phyloP scores from a whole-genome alignment of 2,113 vertebrate species.

The Cryptotis parvus region DNA sequence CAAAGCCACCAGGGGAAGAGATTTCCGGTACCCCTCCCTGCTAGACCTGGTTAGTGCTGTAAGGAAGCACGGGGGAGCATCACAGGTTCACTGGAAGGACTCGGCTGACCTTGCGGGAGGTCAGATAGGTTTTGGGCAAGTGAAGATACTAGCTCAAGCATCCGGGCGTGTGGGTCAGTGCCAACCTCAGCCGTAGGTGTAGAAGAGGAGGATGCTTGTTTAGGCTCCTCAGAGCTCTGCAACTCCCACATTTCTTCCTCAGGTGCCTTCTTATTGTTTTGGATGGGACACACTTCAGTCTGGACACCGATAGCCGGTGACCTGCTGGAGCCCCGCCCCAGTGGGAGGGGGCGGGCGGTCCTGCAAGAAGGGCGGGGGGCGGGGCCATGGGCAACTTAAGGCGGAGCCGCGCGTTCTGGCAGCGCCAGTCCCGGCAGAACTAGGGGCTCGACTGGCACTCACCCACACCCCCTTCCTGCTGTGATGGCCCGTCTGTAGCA shows the following conservation, averaged over 20 bases:
- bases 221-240: constrained; percentile 54
- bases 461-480: constrained; percentile 71
- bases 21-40: neutral
- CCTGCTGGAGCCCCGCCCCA: constrained; percentile 56
- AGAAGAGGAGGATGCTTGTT: constrained; percentile 67
- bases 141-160: constrained; percentile 20
- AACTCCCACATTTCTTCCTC: constrained; percentile 68
- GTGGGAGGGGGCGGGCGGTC: constrained; percentile 72
- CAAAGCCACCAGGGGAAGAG: constrained; percentile 6
- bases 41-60: neutral
- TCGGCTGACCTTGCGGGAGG: constrained; percentile 39
- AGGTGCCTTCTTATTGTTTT: constrained; percentile 67
- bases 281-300: constrained; percentile 64
- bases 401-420: constrained; percentile 74
- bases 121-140: constrained; percentile 65
- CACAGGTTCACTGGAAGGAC: neutral
- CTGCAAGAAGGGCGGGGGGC: constrained; percentile 52
- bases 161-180: constrained; percentile 50
- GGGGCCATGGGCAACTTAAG: constrained; percentile 78
- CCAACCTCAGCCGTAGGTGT: constrained; percentile 52
- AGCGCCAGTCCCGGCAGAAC: constrained; percentile 58
- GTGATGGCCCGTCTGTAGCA: constrained; percentile 68
- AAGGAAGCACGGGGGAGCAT: neutral
- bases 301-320: constrained; percentile 21
- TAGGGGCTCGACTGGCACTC: constrained; percentile 66